Evolutionary conservation across 2,113 vertebrate species (phyloP).

Genomic region (Panthera uncia): DNA sequence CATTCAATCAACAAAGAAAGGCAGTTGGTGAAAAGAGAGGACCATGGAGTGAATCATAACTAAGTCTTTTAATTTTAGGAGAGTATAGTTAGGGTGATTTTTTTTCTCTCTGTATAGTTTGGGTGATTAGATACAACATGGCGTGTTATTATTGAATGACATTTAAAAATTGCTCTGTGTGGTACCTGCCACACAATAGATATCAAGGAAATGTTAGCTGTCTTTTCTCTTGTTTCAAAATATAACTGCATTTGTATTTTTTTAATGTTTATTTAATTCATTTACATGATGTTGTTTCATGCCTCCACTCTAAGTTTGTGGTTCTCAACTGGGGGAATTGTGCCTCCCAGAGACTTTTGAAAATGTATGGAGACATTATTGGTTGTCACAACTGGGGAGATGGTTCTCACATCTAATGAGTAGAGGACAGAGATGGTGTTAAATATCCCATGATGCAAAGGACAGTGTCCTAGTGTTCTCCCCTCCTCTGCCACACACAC

Average conservation of each 20-base stretch:
- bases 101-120: neutral
- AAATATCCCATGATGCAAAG: neutral
- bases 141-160: neutral
- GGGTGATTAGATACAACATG: neutral
- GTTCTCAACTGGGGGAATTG: neutral
- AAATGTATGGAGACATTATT: neutral
- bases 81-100: no score
- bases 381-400: neutral
- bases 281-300: neutral
- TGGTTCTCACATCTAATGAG: accelerated
- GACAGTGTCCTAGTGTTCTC: no score
- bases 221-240: neutral
- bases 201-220: neutral
- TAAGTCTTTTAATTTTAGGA: neutral
- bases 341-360: neutral
- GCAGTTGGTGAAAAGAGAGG: neutral
- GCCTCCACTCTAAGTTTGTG: neutral
- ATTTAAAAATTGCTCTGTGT: neutral
- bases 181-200: neutral
- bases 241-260: neutral
- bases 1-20: neutral
- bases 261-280: neutral
- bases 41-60: neutral
- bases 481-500: neutral
- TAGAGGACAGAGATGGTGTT: neutral